These are phyloP conservation scores for Gymnocypris eckloni DNA, from an alignment of 2,797 vertebrate species.

Conservation along the genomic window DNA sequence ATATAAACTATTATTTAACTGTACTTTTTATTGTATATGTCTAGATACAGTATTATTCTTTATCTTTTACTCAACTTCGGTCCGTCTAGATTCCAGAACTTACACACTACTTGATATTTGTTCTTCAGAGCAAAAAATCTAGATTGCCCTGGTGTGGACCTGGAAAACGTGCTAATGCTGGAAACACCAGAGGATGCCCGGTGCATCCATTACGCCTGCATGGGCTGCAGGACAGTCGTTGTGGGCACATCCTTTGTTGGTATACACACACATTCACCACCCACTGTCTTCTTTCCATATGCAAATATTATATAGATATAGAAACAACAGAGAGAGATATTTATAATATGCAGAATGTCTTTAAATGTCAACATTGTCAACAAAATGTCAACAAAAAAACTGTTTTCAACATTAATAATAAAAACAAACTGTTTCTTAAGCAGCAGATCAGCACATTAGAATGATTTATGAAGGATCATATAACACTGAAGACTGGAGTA, in stretches of 20 bases:
- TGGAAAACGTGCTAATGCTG: slow-evolving; percentile 77
- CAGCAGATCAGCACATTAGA: too few relatives aligned
- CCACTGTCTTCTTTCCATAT: too few relatives aligned
- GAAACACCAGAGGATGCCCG: slow-evolving; percentile 82
- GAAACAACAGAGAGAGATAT: too few relatives aligned
- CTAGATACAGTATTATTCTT: not conserved
- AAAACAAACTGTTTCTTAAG: too few relatives aligned
- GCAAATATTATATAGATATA: too few relatives aligned
- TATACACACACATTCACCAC: slow-evolving; percentile 50
- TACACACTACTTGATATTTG: not conserved
- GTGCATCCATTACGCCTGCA: slow-evolving; percentile 75
- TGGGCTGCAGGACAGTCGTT: slow-evolving; percentile 76
- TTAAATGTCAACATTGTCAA: too few relatives aligned
- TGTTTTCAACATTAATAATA: too few relatives aligned
- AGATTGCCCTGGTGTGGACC: slow-evolving; percentile 75
- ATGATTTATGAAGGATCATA: too few relatives aligned
- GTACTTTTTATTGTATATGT: not conserved
- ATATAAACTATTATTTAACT: slow-evolving; percentile 1
- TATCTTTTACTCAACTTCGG: not conserved
- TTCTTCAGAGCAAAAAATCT: slow-evolving; percentile 76
- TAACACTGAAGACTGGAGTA: too few relatives aligned
- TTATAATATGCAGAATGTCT: too few relatives aligned
- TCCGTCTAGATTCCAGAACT: not conserved
- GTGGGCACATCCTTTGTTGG: slow-evolving; percentile 82
- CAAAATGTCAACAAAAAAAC: too few relatives aligned